Evolutionary conservation across 2,113 vertebrate species (phyloP), one percentile per base, ranked within the genome.

Genomic region (Dinomys branickii): DNA sequence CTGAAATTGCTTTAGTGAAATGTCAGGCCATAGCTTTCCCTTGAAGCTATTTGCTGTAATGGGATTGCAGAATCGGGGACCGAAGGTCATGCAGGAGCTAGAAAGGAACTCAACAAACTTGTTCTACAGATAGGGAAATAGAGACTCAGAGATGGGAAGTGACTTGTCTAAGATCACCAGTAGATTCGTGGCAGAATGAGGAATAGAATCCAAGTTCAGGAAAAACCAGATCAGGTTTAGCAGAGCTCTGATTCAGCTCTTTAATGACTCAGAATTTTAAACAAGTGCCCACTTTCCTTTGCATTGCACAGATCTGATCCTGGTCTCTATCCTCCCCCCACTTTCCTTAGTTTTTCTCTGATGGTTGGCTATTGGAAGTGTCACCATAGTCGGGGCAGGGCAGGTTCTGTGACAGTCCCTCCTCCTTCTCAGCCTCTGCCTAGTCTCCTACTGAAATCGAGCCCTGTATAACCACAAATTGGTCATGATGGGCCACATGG

Each of bases 31-130:
- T 6, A 35, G 52, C 22, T 83, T 71, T 83, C 47, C 52, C 24
- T 30, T 35, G 17, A 78, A 77, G 44, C 50, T 67, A 35, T 59
- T 3, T 28, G 12, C 33, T 83, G 54, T 11, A 20, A 61, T 4
- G 47, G 35, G 38, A 67, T 4, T 54, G 85, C 5, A 35, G 56
- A 61, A 22, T 17, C 8, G 1, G 0, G 16, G 8, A 10, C 17
- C 24, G 1, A 5, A 19, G 3, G 2, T 56, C 69, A 33, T 5
- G 5, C n/a, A 84, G 83, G 59, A 0, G 0, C 47, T 63, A 47
- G 47, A 91, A 80, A 90, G 77, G 41, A 44, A 10, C 61, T 24
- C 47, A 47, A 12, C 0, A 10, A 41, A 81, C 33, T 78, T 44
- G 41, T 28, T 52, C 82, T 67, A 44, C 50, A 85, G 12, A 54